phyloP scores from a whole-genome alignment of 2,113 vertebrate genomes.

The Pogona vitticeps region DNA sequence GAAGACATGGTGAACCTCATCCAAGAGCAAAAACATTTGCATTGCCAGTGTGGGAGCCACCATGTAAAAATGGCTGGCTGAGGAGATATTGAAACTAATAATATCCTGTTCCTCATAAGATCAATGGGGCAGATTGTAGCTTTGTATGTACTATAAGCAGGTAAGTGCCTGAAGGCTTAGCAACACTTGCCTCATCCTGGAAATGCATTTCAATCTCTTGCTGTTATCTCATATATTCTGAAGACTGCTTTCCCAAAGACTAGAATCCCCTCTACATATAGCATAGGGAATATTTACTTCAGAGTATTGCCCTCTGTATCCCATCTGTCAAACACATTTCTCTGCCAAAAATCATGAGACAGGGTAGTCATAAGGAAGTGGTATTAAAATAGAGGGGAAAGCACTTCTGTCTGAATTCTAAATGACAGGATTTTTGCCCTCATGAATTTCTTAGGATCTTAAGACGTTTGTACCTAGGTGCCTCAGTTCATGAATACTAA shows the following conservation, averaged over 20 bases:
- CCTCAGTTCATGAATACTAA: neutral
- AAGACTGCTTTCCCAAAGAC: constrained; percentile 38
- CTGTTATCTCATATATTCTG: constrained; percentile 48
- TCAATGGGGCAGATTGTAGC: constrained; percentile 50
- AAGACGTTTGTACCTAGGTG: neutral
- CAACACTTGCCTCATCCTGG: constrained; percentile 46
- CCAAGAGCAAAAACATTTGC: constrained; percentile 30
- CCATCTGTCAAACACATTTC: neutral
- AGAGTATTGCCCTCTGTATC: constrained; percentile 11
- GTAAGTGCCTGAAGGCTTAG: constrained; percentile 53
- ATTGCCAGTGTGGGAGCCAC: neutral
- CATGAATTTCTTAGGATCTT: constrained; percentile 4
- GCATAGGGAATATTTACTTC: neutral
- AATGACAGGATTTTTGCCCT: neutral
- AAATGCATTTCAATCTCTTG: constrained; percentile 54
- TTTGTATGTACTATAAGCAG: constrained; percentile 44
- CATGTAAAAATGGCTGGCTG: constrained; percentile 6
- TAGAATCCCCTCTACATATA: constrained; percentile 29
- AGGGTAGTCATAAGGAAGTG: neutral
- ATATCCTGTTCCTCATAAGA: constrained; percentile 48
- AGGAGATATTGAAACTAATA: constrained; percentile 41
- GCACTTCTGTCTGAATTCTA: rapidly evolving
- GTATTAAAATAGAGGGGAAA: neutral
- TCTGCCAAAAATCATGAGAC: constrained; percentile 3
- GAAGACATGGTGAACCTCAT: neutral